Percentiles rank a stretch among this genome's conserved stretches.
Evolutionary conservation across 1,140 invertebrate species (phyloP).

Genomic region (Aphaenogaster ashmeadi): DNA sequence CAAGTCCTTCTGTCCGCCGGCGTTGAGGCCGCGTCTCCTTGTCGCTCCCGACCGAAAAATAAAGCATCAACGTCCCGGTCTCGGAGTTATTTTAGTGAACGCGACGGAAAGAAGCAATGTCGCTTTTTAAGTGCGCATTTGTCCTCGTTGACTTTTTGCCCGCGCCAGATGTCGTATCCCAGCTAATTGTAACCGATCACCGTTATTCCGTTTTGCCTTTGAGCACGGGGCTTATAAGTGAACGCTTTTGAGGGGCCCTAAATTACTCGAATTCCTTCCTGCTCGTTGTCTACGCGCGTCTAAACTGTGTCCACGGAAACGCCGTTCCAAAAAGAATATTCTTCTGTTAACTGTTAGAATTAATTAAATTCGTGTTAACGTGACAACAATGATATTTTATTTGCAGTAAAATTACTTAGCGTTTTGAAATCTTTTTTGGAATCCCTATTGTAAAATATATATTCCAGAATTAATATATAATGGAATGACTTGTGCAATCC

Average conservation of each 20-base stretch:
- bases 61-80: constrained; percentile 41
- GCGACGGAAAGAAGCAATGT: constrained; percentile 30
- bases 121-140: constrained; percentile 60
- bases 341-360: background rate
- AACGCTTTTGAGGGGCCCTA: background rate
- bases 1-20: constrained; percentile 56
- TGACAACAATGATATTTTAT: background rate
- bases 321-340: background rate
- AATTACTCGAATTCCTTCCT: constrained; percentile 20
- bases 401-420: background rate
- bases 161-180: constrained; percentile 7
- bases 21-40: constrained; percentile 43
- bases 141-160: constrained; percentile 33
- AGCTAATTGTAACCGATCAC: constrained; percentile 46
- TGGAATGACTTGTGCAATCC: background rate
- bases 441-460: background rate
- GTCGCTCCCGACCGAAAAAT: constrained; percentile 29
- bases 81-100: constrained; percentile 47
- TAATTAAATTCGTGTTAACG: background rate
- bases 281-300: background rate
- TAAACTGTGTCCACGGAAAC: background rate
- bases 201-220: constrained; percentile 24
- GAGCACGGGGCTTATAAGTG: background rate
- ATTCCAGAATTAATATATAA: background rate
- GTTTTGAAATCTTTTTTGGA: background rate